These are phyloP conservation scores for Prunella himalayana DNA, from an alignment of 2,113 vertebrate species.

Conservation along the genomic window DNA sequence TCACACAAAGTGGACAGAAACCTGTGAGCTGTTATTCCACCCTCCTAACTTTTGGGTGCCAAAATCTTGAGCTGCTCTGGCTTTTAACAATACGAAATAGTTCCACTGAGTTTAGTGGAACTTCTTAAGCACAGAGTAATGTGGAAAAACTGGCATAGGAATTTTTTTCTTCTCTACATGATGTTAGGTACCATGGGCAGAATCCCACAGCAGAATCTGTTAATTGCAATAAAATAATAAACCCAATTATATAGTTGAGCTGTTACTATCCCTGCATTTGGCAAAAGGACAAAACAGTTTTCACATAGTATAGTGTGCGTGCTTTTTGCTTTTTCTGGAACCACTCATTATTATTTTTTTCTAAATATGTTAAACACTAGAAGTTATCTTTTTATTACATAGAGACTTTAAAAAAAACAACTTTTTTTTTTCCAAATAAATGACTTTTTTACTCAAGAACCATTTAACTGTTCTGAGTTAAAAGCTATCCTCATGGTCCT, in stretches of 20 bases:
- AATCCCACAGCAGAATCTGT: accelerated
- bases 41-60: background rate
- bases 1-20: background rate
- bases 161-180: background rate
- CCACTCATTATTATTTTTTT: background rate
- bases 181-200: background rate
- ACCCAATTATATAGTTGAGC: background rate
- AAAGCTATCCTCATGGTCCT: background rate
- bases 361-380: background rate
- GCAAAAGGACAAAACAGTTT: background rate
- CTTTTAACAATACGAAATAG: background rate
- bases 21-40: background rate
- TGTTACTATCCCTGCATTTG: background rate
- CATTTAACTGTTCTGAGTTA: background rate
- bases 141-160: background rate
- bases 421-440: background rate
- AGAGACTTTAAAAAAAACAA: background rate
- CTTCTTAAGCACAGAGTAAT: background rate
- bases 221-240: background rate
- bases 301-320: background rate
- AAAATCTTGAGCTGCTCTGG: background rate
- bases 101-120: background rate
- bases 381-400: background rate
- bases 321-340: background rate
- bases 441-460: background rate